Conservation (phyloP, 2,888 invertebrate species). For the Callinectes sapidus region DNA sequence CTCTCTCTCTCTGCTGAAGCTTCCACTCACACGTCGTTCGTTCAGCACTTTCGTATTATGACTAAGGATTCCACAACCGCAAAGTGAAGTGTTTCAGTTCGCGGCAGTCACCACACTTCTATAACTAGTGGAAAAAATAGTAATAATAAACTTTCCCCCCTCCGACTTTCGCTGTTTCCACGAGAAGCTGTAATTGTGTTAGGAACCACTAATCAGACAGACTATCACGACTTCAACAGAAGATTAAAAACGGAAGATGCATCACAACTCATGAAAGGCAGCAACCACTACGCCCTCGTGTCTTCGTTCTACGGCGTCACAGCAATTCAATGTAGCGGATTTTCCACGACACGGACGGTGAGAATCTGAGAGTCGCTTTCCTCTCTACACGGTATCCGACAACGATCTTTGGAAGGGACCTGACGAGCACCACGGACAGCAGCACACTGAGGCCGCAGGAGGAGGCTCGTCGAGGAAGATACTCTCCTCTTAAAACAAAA, state of each 20-base stretch:
- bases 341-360: background rate
- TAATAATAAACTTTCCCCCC: background rate
- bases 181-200: background rate
- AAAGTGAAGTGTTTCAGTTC: background rate
- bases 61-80: background rate
- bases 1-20: background rate
- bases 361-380: background rate
- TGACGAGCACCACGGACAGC: background rate
- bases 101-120: background rate
- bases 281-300: background rate
- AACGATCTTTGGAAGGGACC: background rate
- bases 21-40: background rate
- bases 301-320: background rate
- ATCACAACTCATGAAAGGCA: background rate
- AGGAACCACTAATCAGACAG: background rate
- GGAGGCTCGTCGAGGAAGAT: background rate
- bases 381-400: background rate
- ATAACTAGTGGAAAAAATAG: background rate
- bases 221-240: background rate
- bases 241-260: background rate
- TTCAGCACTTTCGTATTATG: background rate
- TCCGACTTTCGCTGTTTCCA: conserved; percentile 11
- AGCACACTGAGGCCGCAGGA: conserved; percentile 30
- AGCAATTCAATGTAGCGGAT: too few species aligned
- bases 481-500: conserved; percentile 12